These are phyloP conservation scores for Eupristina koningsbergeri DNA, from an alignment of 1,140 invertebrate genomes.

Conservation along the genomic window DNA sequence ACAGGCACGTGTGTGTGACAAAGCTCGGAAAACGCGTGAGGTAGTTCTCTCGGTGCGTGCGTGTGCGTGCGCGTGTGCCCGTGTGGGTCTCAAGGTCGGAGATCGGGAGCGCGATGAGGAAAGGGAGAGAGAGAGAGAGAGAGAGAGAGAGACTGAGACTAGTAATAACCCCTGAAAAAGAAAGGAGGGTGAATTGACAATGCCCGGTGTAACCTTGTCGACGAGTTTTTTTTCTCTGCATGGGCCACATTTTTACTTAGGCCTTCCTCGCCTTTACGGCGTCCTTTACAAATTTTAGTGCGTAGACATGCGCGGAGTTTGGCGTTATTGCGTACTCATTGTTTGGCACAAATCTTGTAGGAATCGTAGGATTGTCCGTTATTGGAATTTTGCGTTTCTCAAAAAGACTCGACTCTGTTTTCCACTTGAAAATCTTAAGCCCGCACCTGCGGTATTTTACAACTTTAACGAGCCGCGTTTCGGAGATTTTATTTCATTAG, in stretches of 20 bases:
- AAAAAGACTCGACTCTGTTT: neutral
- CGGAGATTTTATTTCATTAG: neutral
- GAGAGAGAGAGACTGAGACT: slow-evolving; percentile 5
- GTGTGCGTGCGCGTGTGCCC: neutral
- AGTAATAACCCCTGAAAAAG: slow-evolving; percentile 37
- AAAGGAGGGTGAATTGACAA: slow-evolving; percentile 47
- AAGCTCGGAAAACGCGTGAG: neutral
- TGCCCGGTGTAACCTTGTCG: slow-evolving; percentile 41
- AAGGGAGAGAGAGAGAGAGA: slow-evolving; percentile 22
- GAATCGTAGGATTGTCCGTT: neutral
- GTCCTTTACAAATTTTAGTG: slow-evolving; percentile 4
- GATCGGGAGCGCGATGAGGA: neutral
- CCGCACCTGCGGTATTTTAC: neutral
- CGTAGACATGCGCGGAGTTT: neutral
- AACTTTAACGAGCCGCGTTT: neutral
- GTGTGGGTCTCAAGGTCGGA: slow-evolving; percentile 16
- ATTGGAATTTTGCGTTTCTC: neutral
- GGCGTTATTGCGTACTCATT: neutral
- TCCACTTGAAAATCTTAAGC: neutral
- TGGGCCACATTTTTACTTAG: neutral
- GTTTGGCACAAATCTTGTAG: neutral
- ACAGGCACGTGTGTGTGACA: no score
- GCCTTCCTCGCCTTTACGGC: neutral
- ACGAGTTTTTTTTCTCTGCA: slow-evolving; percentile 20
- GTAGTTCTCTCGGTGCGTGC: neutral